Conservation (phyloP, 2,888 invertebrate species). For the Brachylomia viminalis region DNA sequence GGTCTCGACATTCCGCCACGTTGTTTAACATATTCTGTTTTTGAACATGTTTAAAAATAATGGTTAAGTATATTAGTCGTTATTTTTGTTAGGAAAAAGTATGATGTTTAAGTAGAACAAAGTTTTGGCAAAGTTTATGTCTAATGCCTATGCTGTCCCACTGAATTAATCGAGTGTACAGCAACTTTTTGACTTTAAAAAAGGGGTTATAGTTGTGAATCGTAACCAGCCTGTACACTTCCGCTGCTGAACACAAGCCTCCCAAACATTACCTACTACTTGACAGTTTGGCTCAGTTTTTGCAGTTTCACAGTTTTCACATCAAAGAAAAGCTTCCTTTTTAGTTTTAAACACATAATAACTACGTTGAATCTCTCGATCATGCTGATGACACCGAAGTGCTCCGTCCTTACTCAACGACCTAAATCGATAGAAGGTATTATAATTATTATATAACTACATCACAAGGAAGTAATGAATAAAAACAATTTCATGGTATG, state of each 20-base stretch:
- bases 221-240: not conserved
- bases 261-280: too few species aligned
- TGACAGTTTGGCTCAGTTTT: not conserved
- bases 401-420: constrained; percentile 1
- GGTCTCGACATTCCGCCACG: not conserved
- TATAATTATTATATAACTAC: not conserved
- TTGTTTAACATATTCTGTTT: constrained; percentile 7
- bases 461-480: constrained; percentile 1
- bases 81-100: constrained; percentile 12
- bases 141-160: constrained; percentile 10
- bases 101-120: constrained; percentile 23
- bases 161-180: constrained; percentile 34
- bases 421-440: constrained; percentile 1
- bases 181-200: constrained; percentile 34
- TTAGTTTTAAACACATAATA: not conserved
- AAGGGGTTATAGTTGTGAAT: not conserved
- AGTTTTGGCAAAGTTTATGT: constrained; percentile 20
- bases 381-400: not conserved
- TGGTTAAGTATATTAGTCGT: not conserved
- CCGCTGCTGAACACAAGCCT: not conserved
- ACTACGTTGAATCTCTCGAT: not conserved
- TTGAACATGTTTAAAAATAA: not conserved
- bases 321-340: not conserved
- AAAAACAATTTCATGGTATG: constrained; percentile 5
- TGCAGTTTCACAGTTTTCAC: not conserved